Evolutionary conservation across 2,113 vertebrate genomes (phyloP).

Genomic region (Todiramphus chloris): DNA sequence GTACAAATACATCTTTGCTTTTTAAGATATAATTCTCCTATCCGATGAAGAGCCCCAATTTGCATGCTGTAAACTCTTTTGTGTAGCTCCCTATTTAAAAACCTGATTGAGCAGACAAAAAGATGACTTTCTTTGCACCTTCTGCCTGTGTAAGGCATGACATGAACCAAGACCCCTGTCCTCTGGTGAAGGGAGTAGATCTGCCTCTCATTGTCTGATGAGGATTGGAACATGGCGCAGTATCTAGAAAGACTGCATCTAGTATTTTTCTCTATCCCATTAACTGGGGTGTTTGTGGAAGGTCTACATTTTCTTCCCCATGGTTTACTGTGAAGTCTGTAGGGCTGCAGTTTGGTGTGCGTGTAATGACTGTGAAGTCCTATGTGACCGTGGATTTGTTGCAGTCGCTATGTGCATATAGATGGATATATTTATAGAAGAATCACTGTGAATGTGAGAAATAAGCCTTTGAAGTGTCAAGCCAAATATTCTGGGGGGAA

Average conservation of each 20-base stretch:
- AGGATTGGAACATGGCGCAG: not conserved
- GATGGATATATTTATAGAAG: constrained; percentile 73
- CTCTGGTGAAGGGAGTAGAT: not conserved
- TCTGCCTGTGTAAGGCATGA: not conserved
- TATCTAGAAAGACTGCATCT: not conserved
- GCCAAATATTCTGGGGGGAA: constrained; percentile 69
- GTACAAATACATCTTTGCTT: not conserved
- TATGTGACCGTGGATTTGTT: constrained; percentile 57
- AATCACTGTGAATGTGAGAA: constrained; percentile 71
- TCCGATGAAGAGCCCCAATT: not conserved
- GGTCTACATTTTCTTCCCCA: not conserved
- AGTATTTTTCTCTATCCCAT: not conserved
- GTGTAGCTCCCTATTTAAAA: not conserved
- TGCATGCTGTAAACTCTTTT: not conserved
- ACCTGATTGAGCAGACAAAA: not conserved
- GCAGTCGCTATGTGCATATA: constrained; percentile 54
- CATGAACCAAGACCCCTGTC: not conserved
- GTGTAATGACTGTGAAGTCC: constrained; percentile 52
- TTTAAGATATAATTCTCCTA: not conserved
- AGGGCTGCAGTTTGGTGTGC: constrained; percentile 21
- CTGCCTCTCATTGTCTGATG: not conserved
- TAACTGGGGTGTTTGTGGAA: not conserved
- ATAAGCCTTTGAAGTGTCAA: constrained; percentile 70
- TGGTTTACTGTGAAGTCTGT: not conserved
- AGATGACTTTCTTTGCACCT: not conserved